Evolutionary conservation across 2,113 vertebrate species (phyloP).

Genomic region (Hiodon tergisus): DNA sequence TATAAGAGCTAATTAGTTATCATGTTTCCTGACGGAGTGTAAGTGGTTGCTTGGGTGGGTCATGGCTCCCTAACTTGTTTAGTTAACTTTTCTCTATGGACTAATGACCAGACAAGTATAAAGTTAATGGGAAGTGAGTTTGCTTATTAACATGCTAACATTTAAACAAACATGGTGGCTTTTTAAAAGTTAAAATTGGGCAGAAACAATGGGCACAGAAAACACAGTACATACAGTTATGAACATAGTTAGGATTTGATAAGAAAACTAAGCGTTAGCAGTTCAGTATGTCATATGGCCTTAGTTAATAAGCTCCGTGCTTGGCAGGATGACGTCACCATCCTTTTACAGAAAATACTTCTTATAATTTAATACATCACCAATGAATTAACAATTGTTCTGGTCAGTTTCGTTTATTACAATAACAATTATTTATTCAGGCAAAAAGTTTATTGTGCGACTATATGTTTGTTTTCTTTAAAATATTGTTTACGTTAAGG

Average conservation of each 20-base stretch:
- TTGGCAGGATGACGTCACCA: slow-evolving; percentile 1
- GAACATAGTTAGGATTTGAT: not conserved
- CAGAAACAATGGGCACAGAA: not conserved
- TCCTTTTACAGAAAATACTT: not conserved
- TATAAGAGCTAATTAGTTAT: not conserved
- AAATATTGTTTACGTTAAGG: too few species aligned
- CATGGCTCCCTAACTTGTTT: not conserved
- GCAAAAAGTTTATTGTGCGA: too few species aligned
- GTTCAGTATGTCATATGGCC: not conserved
- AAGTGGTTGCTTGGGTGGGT: not conserved
- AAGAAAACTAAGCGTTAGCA: too few species aligned
- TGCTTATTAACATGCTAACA: not conserved
- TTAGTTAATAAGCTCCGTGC: not conserved
- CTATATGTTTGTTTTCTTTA: too few species aligned
- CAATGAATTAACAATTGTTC: too few species aligned
- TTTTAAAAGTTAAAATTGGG: too few species aligned
- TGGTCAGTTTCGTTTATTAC: too few species aligned
- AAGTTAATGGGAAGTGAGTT: not conserved
- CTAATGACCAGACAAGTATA: not conserved
- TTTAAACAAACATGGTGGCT: too few species aligned
- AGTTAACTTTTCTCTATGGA: not conserved
- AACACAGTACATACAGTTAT: not conserved
- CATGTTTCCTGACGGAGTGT: not conserved
- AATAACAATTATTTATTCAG: too few species aligned
- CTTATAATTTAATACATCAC: too few species aligned